Evolutionary conservation across 2,113 vertebrate species (phyloP), one percentile per base, ranked within the genome.

Genomic region (Notothenia rossii): DNA sequence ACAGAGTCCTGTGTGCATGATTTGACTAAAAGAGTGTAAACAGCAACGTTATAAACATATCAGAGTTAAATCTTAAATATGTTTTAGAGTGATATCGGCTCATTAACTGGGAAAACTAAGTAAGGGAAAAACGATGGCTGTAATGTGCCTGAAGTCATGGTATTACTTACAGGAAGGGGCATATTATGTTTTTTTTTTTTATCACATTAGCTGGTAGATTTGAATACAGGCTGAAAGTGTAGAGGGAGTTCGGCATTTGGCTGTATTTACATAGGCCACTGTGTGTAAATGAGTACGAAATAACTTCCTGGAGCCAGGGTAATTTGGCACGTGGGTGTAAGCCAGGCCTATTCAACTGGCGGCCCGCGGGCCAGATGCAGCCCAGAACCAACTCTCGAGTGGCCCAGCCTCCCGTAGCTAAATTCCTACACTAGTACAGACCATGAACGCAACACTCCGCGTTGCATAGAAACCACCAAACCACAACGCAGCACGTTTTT

Each of bases 271-370:
- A 81, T 82, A 51, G 67, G 51, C 45, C 1, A 1, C 18, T 72
- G 36, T 40, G 56, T 76, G 22, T 68, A 60, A 68, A 85, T 62
- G 76, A 62, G 50, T 2, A 45, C 54, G 64, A 55, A 77, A 84
- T 75, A 81, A 75, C 74, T 75, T 82, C 82, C 79, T 85, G 67
- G 58, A 77, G 59, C 54, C 45, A 36, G 17, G 46, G 62, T 77
- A 58, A 85, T 83, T 61, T 68, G n/a, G 56, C 78, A 83, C 33
- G 54, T 59, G 33, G 58, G 65, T 72, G 79, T 72, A 67, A 56
- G 40, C 53, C 60, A 54, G 22, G 22, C 22, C 22, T 22, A 22
- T 22, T 22, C 22, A 22, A 22, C 22, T 22, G 22, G 22, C 22
- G 22, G 22, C 22, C 22, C 22, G 22, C 22, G 22, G 22, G 22